Conservation (phyloP, 2,888 invertebrate species). For the Idaea biselata region DNA sequence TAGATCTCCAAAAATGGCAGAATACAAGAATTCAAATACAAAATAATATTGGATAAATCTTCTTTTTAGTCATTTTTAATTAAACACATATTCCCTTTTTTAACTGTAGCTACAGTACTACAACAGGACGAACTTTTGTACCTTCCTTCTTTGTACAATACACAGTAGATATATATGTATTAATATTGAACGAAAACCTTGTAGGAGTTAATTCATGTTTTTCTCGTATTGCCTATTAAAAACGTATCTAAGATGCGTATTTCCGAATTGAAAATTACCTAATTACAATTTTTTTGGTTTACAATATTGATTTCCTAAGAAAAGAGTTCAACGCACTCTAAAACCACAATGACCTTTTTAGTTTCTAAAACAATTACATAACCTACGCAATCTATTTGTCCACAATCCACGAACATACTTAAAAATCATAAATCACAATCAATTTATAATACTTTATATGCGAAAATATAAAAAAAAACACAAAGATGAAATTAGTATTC, state of each 20-base stretch:
- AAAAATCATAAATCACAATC: constrained; percentile 17
- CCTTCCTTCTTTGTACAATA: no score
- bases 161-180: background rate
- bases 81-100: no score
- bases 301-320: constrained; percentile 5
- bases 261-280: no score
- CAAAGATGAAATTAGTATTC: constrained; percentile 20
- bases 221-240: background rate
- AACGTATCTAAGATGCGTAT: background rate
- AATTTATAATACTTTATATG: constrained; percentile 17
- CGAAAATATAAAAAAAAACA: constrained; percentile 22
- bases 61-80: no score
- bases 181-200: background rate
- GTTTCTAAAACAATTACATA: constrained; percentile 16
- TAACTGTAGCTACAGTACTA: no score
- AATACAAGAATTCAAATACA: no score
- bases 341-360: background rate
- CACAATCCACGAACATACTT: background rate
- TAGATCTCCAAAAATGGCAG: no score
- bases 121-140: no score
- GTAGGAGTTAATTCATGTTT: background rate
- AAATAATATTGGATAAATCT: no score
- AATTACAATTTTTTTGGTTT: background rate
- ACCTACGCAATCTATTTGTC: constrained; percentile 15
- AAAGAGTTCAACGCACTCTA: constrained; percentile 19